Evolutionary conservation across 2,888 invertebrate genomes (phyloP).

Genomic region (Colostygia pectinataria): DNA sequence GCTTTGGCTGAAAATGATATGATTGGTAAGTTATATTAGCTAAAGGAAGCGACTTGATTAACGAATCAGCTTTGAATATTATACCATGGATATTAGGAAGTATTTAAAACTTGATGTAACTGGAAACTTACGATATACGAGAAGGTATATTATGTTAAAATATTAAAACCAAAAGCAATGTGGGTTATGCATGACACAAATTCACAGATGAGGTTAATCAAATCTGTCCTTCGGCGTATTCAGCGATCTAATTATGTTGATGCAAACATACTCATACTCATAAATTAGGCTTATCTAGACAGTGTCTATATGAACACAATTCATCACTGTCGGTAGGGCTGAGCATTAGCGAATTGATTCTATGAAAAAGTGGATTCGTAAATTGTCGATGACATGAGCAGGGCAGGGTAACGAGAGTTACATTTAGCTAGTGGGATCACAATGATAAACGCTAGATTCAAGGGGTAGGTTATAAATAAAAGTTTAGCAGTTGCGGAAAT

Average conservation of each 20-base stretch:
- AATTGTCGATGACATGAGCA: slow-evolving; percentile 25
- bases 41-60: no score
- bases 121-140: no score
- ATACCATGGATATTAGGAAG: no score
- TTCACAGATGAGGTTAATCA: slow-evolving; percentile 43
- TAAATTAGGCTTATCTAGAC: slow-evolving; percentile 79
- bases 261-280: slow-evolving; percentile 64
- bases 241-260: slow-evolving; percentile 58
- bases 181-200: slow-evolving; percentile 47
- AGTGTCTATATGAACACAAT: slow-evolving; percentile 66
- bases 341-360: slow-evolving; percentile 62
- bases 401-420: slow-evolving; percentile 26
- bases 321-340: slow-evolving; percentile 67
- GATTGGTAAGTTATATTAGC: no score
- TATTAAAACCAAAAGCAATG: slow-evolving; percentile 19
- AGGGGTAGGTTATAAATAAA: slow-evolving; percentile 15
- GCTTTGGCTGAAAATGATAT: no score
- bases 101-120: no score
- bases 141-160: no score
- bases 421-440: slow-evolving; percentile 26
- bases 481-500: slow-evolving; percentile 10
- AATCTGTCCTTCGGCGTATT: slow-evolving; percentile 49
- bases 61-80: no score
- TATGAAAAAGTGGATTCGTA: slow-evolving; percentile 39
- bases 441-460: slow-evolving; percentile 15